Evolutionary conservation across 1,140 invertebrate species (phyloP), one percentile per base, ranked within the genome.

Genomic region (Armadillidium nasatum): DNA sequence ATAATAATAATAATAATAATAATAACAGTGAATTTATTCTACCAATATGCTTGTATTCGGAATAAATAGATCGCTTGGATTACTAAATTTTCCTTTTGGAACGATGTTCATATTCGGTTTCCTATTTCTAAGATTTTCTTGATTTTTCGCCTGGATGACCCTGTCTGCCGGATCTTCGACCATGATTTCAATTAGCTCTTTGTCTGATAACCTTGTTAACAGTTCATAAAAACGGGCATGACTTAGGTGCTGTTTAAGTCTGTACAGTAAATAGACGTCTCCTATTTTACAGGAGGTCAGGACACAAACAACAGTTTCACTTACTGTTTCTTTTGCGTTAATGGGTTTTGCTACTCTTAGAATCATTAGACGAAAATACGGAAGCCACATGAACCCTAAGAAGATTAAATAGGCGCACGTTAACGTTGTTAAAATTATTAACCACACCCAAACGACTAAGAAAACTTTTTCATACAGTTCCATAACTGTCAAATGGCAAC

Each of bases 401-500:
- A 75, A 75, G 22, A 75, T 75, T 19, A 75, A 67, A 19, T 75
- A 75, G 4, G 73, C 73, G 60, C 73, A 75, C 10, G 73, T 75
- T 10, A 75, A 44, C 13, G 73, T 75, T 10, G 73, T 75, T 43
- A 75, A 54, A 33, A 75, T 44, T 11, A 75, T 75, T 10, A 75
- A 44, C 73, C 73, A 75, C 7, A 66, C 50, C 73, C 73, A 75
- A 54, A 75, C 68, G 7, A 75, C 68, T 19, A 75, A 67, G 60
- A 75, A 75, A 43, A 75, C 73, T n/a, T 75, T 75, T 44, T 75
- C 73, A 44, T 75, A 75, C 1, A 75, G 44, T 67, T 75, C 73
- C 73, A 75, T 75, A 44, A 75, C 73, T n/a, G 73, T 75, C 23
- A 75, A 44, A 45, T 75, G 73, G 43, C 73, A 75, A 75, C 73